phyloP scores from a whole-genome alignment of 2,888 invertebrate species.

The Dendrolimus pini region DNA sequence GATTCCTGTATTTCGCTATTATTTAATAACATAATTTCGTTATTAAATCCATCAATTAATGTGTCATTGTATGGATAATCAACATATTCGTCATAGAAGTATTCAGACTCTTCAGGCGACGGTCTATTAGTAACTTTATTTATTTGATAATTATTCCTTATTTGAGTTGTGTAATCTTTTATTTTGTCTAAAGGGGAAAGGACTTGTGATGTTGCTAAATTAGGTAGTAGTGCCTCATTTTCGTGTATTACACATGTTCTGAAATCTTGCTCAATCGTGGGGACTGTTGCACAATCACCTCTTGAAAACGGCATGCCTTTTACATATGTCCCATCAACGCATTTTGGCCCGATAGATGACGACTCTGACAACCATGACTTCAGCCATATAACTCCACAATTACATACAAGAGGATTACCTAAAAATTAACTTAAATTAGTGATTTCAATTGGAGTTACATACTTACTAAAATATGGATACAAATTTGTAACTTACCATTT shows the following conservation, averaged over 20 bases:
- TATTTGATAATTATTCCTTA: slow-evolving; percentile 56
- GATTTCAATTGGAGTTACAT: no score
- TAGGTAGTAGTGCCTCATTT: slow-evolving; percentile 77
- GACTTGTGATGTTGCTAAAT: slow-evolving; percentile 76
- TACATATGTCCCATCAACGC: slow-evolving; percentile 86
- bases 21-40: slow-evolving; percentile 40
- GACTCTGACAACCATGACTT: slow-evolving; percentile 89
- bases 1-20: slow-evolving; percentile 58
- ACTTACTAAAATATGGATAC: neutral
- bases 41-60: slow-evolving; percentile 48
- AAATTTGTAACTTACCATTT: slow-evolving; percentile 78
- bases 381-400: slow-evolving; percentile 89
- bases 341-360: slow-evolving; percentile 84
- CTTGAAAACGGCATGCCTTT: slow-evolving; percentile 83
- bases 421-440: slow-evolving; percentile 19
- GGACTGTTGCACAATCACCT: slow-evolving; percentile 78
- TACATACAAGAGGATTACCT: slow-evolving; percentile 91
- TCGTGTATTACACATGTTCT: slow-evolving; percentile 81
- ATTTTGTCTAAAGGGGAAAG: slow-evolving; percentile 77
- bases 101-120: slow-evolving; percentile 86
- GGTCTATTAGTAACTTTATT: slow-evolving; percentile 76
- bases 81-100: slow-evolving; percentile 89
- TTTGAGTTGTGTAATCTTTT: slow-evolving; percentile 60
- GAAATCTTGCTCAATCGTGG: slow-evolving; percentile 69
- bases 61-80: slow-evolving; percentile 85